A percentile compares a stretch with the other conserved stretches of the same genome.
phyloP scores from a whole-genome alignment of 2,888 invertebrate species.

The Lepidonotus clava region DNA sequence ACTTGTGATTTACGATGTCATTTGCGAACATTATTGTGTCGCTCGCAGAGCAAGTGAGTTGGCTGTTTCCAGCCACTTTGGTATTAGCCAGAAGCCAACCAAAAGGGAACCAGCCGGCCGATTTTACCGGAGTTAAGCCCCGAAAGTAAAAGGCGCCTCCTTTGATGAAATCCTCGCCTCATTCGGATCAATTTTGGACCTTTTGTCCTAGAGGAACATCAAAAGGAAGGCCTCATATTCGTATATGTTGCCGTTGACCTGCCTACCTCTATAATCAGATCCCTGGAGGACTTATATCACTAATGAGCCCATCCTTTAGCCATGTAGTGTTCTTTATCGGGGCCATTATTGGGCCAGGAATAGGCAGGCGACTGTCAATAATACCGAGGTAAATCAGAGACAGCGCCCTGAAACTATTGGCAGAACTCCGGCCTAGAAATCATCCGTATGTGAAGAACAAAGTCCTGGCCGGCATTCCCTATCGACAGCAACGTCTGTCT shows the following conservation, averaged over 20 bases:
- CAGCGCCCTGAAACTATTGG: not conserved
- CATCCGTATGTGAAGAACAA: slow-evolving; percentile 8
- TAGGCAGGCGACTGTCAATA: not conserved
- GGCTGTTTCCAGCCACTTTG: slow-evolving; percentile 15
- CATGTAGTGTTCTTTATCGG: not conserved
- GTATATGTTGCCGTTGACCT: not conserved
- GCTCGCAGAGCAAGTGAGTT: not conserved
- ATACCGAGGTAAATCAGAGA: slow-evolving; percentile 3
- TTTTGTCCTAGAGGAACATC: not conserved
- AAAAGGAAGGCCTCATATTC: not conserved
- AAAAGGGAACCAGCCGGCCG: no score
- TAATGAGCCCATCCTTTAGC: slow-evolving; percentile 14
- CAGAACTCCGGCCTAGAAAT: not conserved
- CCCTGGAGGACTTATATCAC: not conserved
- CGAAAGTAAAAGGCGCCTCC: not conserved
- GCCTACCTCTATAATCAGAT: not conserved
- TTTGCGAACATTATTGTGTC: not conserved
- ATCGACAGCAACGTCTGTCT: slow-evolving; percentile 1
- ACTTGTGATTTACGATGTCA: slow-evolving; percentile 39
- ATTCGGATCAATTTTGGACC: slow-evolving; percentile 13
- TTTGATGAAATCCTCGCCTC: not conserved
- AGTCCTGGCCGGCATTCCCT: not conserved
- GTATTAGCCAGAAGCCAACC: not conserved
- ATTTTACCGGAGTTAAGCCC: not conserved
- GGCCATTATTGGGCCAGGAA: not conserved